Evolutionary conservation across 2,888 invertebrate species (phyloP).

Genomic region (Watsonalla binaria): DNA sequence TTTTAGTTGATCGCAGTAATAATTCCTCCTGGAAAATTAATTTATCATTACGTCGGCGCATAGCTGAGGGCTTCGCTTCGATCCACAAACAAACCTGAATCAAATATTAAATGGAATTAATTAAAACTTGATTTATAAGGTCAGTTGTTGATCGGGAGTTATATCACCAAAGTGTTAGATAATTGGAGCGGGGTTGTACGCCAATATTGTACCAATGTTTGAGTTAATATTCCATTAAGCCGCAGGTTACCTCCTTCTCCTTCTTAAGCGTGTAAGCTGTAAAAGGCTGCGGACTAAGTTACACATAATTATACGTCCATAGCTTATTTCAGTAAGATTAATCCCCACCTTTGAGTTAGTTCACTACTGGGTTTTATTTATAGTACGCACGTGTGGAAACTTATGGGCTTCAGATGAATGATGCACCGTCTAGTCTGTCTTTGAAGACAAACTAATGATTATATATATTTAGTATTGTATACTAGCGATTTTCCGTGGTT

Average conservation of each 20-base stretch:
- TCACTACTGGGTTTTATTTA: too few species aligned
- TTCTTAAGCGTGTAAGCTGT: too few species aligned
- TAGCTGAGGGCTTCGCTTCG: background rate
- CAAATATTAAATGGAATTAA: constrained; percentile 15
- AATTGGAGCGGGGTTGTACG: constrained; percentile 9
- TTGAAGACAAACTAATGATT: too few species aligned
- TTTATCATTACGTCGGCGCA: background rate
- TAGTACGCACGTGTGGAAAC: too few species aligned
- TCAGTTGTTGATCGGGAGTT: constrained; percentile 12
- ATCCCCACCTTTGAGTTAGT: too few species aligned
- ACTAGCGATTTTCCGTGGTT: too few species aligned
- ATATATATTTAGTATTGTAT: too few species aligned
- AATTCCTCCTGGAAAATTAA: background rate
- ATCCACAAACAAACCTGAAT: background rate
- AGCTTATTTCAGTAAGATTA: too few species aligned
- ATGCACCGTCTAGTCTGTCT: too few species aligned
- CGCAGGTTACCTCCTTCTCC: background rate
- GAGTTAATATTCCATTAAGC: background rate
- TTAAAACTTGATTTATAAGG: constrained; percentile 19
- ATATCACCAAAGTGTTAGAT: constrained; percentile 12
- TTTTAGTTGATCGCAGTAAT: background rate
- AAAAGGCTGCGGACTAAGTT: too few species aligned
- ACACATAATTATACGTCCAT: too few species aligned
- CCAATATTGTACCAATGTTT: background rate
- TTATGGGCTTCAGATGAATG: too few species aligned